Percentiles rank a stretch among this genome's conserved stretches.
Evolutionary conservation across 1,140 invertebrate species (phyloP).

Genomic region (Drosophila suzukii): DNA sequence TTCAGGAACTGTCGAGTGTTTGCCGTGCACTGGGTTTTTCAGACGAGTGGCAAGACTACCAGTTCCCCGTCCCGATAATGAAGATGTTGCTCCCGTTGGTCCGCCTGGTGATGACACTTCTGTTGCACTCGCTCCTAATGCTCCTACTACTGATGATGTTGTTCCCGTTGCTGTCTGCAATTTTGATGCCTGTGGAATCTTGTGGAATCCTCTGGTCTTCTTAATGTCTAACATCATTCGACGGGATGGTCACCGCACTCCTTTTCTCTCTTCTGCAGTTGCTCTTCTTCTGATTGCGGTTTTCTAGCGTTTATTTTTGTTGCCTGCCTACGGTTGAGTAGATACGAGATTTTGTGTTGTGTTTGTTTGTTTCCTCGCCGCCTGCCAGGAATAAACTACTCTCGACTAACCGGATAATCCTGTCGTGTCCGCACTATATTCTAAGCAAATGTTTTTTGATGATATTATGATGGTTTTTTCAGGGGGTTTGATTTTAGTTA

Average conservation of each 20-base stretch:
- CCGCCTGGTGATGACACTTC: conserved; percentile 6
- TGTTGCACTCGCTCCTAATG: background rate
- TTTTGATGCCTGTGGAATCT: conserved; percentile 70
- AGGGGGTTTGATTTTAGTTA: conserved; percentile 6
- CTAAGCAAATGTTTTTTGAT: conserved; percentile 24
- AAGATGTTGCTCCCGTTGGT: background rate
- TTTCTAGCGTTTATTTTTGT: background rate
- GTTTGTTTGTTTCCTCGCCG: conserved; percentile 17
- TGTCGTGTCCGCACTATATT: conserved; percentile 9
- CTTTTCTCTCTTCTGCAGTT: conserved; percentile 3
- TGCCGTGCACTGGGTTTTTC: background rate
- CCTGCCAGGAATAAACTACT: conserved; percentile 19
- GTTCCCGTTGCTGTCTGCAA: conserved; percentile 42
- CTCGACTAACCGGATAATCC: conserved; percentile 1
- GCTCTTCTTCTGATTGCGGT: conserved; percentile 1
- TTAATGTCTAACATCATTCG: conserved; percentile 81
- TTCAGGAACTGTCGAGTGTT: background rate
- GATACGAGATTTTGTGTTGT: conserved; percentile 29
- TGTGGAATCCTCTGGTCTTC: conserved; percentile 75
- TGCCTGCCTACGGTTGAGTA: conserved; percentile 5
- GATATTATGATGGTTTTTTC: conserved; percentile 2
- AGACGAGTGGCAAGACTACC: background rate
- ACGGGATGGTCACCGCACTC: conserved; percentile 44
- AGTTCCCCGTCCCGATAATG: background rate
- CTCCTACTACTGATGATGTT: conserved; percentile 10